phyloP scores from a whole-genome alignment of 2,797 vertebrate species.

The Myotis planiceps region DNA sequence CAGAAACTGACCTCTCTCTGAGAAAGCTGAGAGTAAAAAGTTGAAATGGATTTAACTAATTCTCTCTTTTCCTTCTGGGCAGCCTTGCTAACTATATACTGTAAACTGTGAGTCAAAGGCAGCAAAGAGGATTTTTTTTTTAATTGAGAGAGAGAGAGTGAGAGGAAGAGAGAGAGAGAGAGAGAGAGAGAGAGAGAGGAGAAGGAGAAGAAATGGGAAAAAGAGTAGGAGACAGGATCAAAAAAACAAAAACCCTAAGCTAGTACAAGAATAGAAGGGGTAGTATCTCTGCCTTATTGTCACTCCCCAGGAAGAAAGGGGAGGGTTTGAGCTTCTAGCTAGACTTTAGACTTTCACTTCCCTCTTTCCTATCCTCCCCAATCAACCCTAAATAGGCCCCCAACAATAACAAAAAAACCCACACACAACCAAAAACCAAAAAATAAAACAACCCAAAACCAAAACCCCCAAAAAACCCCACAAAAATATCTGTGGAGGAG shows the following conservation, averaged over 20 bases:
- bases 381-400: not conserved
- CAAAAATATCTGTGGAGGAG: not conserved
- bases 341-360: conserved; percentile 35
- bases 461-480: not conserved
- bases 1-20: not conserved
- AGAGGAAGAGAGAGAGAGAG: not conserved
- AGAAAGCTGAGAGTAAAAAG: conserved; percentile 65
- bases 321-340: not conserved
- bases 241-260: not conserved
- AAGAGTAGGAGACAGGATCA: conserved; percentile 33
- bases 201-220: not conserved
- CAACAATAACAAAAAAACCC: not conserved
- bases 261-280: not conserved
- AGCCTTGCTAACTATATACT: conserved; percentile 65
- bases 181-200: not conserved
- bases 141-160: not conserved
- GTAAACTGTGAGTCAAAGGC: conserved; percentile 77
- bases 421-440: not conserved
- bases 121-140: not conserved
- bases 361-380: conserved; percentile 7
- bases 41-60: conserved; percentile 70
- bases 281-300: not conserved
- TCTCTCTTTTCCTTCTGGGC: conserved; percentile 65
- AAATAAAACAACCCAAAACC: not conserved
- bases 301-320: conserved; percentile 19